phyloP scores from a whole-genome alignment of 2,113 vertebrate species.

The Anoura caudifer region DNA sequence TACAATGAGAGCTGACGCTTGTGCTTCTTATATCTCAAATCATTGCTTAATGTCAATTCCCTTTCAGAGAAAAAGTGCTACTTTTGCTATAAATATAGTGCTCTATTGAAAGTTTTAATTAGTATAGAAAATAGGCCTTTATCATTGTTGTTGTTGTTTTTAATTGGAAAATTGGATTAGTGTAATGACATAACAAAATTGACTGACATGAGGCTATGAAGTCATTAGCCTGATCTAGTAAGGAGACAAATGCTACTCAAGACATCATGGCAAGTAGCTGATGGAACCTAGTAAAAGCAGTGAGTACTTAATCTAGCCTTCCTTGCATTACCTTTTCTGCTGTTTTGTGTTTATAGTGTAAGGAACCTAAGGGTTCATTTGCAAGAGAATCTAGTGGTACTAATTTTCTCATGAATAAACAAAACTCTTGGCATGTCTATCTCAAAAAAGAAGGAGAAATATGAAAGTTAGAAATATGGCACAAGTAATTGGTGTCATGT shows the following conservation, averaged over 20 bases:
- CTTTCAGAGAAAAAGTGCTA: neutral
- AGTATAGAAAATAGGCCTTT: neutral
- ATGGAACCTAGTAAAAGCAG: neutral
- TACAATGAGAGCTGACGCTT: neutral
- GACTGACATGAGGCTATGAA: neutral
- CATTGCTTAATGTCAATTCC: neutral
- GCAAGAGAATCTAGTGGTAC: neutral
- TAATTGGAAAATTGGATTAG: neutral
- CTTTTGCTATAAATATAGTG: neutral
- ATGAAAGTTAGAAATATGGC: neutral
- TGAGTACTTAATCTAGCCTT: neutral
- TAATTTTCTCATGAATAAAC: neutral
- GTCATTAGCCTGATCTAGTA: neutral
- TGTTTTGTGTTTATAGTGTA: neutral
- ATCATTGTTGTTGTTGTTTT: neutral
- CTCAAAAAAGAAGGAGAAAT: conserved; percentile 28
- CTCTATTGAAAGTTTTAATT: neutral
- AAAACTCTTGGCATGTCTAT: neutral
- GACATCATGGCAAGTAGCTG: neutral
- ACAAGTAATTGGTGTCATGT: neutral
- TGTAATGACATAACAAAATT: neutral
- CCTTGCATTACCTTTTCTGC: neutral
- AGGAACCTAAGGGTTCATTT: neutral
- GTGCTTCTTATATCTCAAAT: neutral
- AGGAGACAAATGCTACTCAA: neutral